A percentile compares a stretch with the other conserved stretches of the same genome.
Conservation (phyloP, 2,113 vertebrate species). For the Panthera tigris region DNA sequence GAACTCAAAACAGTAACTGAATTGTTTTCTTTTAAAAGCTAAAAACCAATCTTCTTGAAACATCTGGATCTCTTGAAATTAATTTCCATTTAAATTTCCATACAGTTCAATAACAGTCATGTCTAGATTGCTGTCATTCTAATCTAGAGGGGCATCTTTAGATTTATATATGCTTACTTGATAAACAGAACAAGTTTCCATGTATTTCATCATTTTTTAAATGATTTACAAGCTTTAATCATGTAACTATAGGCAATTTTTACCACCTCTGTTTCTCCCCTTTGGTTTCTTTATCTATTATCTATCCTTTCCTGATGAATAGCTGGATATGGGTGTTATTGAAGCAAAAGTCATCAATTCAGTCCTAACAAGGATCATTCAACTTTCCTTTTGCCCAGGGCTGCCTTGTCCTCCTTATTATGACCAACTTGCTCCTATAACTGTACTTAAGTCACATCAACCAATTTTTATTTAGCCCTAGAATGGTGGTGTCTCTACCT, state of each 20-base stretch:
- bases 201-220: conserved; percentile 13
- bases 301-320: neutral
- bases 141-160: neutral
- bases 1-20: neutral
- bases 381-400: neutral
- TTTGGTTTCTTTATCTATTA: neutral
- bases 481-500: neutral
- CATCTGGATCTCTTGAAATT: neutral
- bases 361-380: neutral
- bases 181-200: conserved; percentile 24
- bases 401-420: neutral
- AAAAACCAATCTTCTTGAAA: conserved; percentile 28
- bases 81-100: conserved; percentile 23
- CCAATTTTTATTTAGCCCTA: neutral
- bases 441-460: neutral
- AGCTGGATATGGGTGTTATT: neutral
- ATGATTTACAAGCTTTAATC: neutral
- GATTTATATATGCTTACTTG: neutral
- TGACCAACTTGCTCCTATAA: neutral
- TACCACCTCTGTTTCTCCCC: neutral
- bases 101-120: neutral
- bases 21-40: conserved; percentile 41
- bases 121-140: neutral
- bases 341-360: conserved; percentile 12
- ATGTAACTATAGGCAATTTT: neutral